Evolutionary conservation across 2,113 vertebrate species (phyloP), one percentile per base, ranked within the genome.

Genomic region (Coreoperca whiteheadi): DNA sequence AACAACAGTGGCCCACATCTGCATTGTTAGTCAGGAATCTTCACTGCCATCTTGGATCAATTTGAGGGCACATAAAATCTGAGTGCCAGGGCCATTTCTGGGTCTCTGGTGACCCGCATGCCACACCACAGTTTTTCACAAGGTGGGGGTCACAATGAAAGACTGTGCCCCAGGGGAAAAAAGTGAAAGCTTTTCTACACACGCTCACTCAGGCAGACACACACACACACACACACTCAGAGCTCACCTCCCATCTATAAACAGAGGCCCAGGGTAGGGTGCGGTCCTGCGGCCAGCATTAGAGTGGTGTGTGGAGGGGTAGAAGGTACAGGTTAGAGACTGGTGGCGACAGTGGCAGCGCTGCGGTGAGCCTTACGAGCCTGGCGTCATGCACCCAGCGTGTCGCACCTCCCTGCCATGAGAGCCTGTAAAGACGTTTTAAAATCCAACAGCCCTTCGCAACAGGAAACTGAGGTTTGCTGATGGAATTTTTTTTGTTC

Each of bases 301-400:
- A 41, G 68, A 68, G 34, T 84, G 81, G 77, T 63, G 78, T 53
- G 8, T n/a, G 61, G 39, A 69, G 32, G 34, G 69, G 41, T 32
- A 56, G 74, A 81, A 88, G 82, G 79, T 79, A 74, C 87, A 89
- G 89, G 88, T 92, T 92, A 28, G 79, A 79, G 72, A 73, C 74
- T 21, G 64, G 81, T 71, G 90, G 91, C 91, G 88, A 84, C 91
- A 82, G 87, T 81, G 82, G 89, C 89, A 89, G 88, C 90, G 90
- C 86, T 79, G 93, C 82, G 91, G 93, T 92, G 71, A 91, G 82
- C 69, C 65, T 94, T 95, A 94, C 67, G 88, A 93, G 94, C 81
- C 51, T 87, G 87, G 90, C 88, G 82, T 89, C 81, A 71, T 79
- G 79, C 79, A 54, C 68, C 79, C 74, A 54, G 81, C 74, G 59